phyloP scores from a whole-genome alignment of 2,888 invertebrate genomes.

The Cylindroiulus punctatus region DNA sequence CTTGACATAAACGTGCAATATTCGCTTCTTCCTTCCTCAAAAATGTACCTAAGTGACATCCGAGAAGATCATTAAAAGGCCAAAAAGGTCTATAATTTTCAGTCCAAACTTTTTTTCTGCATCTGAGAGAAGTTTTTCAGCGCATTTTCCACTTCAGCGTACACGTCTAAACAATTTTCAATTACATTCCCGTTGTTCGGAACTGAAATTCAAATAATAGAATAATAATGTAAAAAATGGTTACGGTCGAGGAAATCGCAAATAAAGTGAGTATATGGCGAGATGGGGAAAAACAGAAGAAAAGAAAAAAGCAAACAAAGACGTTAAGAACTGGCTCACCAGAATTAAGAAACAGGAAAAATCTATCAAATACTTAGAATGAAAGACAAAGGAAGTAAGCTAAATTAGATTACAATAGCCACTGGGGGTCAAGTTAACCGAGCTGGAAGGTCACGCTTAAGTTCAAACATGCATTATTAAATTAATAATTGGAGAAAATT shows the following conservation, averaged over 20 bases:
- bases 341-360: conserved; percentile 38
- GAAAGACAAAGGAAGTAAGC: conserved; percentile 53
- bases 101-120: background rate
- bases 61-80: conserved; percentile 24
- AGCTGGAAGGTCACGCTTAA: background rate
- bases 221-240: conserved; percentile 38
- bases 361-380: conserved; percentile 23
- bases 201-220: conserved; percentile 38
- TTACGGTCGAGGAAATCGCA: conserved; percentile 33
- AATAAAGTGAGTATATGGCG: conserved; percentile 20
- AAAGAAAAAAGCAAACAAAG: conserved; percentile 31
- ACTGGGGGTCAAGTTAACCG: conserved; percentile 34
- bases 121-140: background rate
- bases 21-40: background rate
- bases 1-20: conserved; percentile 1
- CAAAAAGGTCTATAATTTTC: background rate
- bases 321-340: conserved; percentile 15
- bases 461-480: conserved; percentile 29
- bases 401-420: conserved; percentile 52
- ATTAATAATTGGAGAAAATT: conserved; percentile 31
- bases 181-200: conserved; percentile 29
- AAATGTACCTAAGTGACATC: conserved; percentile 33
- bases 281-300: background rate
- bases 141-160: conserved; percentile 30
- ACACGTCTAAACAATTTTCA: conserved; percentile 34